Base-by-base conservation (phyloP, 1,140 invertebrate species). In the Melitaea cinxia region DNA sequence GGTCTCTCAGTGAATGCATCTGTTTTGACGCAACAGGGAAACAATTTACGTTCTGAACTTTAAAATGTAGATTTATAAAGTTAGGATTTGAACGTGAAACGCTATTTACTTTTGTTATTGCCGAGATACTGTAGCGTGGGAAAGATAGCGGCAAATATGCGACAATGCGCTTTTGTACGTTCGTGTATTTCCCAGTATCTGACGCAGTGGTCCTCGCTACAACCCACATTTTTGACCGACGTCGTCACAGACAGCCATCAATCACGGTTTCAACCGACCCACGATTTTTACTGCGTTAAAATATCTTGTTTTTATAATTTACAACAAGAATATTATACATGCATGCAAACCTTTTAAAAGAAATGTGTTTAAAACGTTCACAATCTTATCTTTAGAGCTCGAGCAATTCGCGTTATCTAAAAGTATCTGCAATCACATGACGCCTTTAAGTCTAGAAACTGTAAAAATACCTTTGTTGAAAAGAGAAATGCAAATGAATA, bases 131-230 rank as follows among this genome's bases (percentile, higher is more conserved):
- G 64, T 76, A 73, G 47, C 85, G 83, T 86, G 85, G 74, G 83
- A 86, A 84, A 71, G 39, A 59, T 69, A 65, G 59, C 75, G 58
- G 70, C 73, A 79, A 80, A 75, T 75, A 84, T 81, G 83, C 82
- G 73, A 88, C 83, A 87, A 85, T 82, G 74, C 67, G 69, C 77
- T 81, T 78, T 86, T 82, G 75, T 81, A 70, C 55, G 49, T 54
- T 47, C 70, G 59, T 50, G 50, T 55, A 62, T 65, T 80, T 77
- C 75, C 61, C 65, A 70, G 68, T 75, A 71, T 65, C 47, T 47
- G 59, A 49, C 30, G 61, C 65, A 62, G 65, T 60, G 63, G 62
- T 60, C 49, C 69, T 62, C 49, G 69, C 58, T 55, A 47, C 57
- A 45, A 39, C 42, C 58, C 39, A 56, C 65, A 61, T 67, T 61